These are phyloP conservation scores for Chamaea fasciata DNA, from an alignment of 2,113 vertebrate genomes.

Conservation along the genomic window DNA sequence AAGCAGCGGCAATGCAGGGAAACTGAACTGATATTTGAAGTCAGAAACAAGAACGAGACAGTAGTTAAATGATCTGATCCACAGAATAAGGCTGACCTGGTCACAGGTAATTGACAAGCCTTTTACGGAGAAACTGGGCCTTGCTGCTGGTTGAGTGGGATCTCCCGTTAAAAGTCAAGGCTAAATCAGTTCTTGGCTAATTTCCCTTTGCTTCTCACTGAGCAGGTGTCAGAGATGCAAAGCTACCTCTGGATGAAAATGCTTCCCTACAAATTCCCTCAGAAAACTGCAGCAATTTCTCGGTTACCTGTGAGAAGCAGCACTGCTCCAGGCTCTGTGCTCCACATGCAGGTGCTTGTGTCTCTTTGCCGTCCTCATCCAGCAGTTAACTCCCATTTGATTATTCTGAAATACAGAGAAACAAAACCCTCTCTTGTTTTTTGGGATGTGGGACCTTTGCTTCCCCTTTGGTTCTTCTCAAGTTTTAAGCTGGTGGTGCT, in stretches of 20 bases:
- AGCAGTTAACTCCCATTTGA: background rate
- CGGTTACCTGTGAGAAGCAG: background rate
- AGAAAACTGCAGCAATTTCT: background rate
- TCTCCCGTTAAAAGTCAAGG: background rate
- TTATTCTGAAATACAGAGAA: background rate
- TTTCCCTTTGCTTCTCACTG: background rate
- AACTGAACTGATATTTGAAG: background rate
- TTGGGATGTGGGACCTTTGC: background rate
- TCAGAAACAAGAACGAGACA: background rate
- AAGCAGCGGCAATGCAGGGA: background rate
- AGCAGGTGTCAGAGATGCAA: background rate
- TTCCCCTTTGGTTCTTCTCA: background rate
- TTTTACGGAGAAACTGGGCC: background rate
- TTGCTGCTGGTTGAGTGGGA: background rate
- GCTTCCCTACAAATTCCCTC: background rate
- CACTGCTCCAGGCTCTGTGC: background rate
- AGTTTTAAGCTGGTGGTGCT: background rate
- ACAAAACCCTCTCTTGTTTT: background rate
- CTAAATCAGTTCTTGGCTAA: background rate
- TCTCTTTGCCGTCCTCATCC: background rate
- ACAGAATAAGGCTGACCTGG: background rate
- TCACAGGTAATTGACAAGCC: background rate
- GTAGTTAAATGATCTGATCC: background rate
- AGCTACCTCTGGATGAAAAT: background rate
- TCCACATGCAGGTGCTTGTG: rapidly evolving